Evolutionary conservation across 1,140 invertebrate species (phyloP), one percentile per base, ranked within the genome.

Genomic region (Neodiprion virginianus): DNA sequence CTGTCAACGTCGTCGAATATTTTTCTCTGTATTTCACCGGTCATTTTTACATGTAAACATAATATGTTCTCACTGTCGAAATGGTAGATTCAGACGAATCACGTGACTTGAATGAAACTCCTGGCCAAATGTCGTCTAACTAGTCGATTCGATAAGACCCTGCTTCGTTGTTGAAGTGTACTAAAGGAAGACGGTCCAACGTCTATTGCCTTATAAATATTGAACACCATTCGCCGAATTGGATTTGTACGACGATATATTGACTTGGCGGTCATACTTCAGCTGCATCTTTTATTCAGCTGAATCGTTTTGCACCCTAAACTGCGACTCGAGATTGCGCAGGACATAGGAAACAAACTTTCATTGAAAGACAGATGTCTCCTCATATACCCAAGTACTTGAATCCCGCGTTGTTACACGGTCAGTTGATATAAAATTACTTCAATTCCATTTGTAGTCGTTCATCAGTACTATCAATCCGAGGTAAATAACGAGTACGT

Each of bases 401-500:
- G 28, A 40, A 40, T 40, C 28, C 28, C 2, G 5, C 28, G 28
- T 40, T 40, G 1, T 40, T 40, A 3, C 1, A 40, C 28, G 28
- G 28, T 61, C n/a, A 61, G 53, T 61, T 61, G 11, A 17, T 14
- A 40, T 40, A 5, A 61, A 61, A 61, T 61, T 12, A 61, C 3
- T 28, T 71, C 48, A 72, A 74, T 73, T 71, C 47, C 67, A 71
- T 81, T 90, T 89, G 17, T 89, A 97, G 96, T 96, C 85, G 95
- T 97, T 77, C 92, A 95, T 78, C 96, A 97, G 87, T 92, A 93
- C 83, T 97, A 96, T 89, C 94, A 96, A 80, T 95, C 95, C 21
- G 95, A 97, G 88, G 96, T 96, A 80, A 95, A 96, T 89, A 97
- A 97, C 87, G 96, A 97, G 78, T 98, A 97, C 89, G 96, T 96